These are phyloP conservation scores for Campylomormyrus numenius DNA, from an alignment of 2,113 vertebrate species.

Conservation along the genomic window DNA sequence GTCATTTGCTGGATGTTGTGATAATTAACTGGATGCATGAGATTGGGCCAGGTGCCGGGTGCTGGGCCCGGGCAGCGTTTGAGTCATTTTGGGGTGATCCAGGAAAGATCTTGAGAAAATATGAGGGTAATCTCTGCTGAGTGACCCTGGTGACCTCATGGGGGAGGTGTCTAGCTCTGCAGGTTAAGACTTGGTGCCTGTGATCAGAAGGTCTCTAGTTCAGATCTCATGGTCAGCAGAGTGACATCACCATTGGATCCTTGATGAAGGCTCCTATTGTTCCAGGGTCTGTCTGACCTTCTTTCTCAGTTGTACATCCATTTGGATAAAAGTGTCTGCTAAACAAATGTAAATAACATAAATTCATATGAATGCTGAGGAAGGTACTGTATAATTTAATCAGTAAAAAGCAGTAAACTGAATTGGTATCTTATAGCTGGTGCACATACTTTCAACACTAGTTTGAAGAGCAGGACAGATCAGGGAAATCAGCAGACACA, in stretches of 20 bases:
- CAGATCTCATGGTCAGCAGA: background rate
- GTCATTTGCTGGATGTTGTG: background rate
- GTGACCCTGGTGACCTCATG: background rate
- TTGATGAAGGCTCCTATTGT: background rate
- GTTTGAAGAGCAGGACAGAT: background rate
- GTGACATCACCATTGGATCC: background rate
- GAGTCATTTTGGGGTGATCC: background rate
- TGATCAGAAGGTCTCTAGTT: background rate
- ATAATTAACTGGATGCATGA: background rate
- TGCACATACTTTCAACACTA: background rate
- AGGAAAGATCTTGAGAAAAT: background rate
- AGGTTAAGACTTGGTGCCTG: background rate
- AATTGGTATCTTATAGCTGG: background rate
- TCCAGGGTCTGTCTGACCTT: background rate
- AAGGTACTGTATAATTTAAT: background rate
- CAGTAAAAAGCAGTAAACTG: background rate
- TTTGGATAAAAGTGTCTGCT: background rate
- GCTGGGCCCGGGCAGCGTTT: background rate
- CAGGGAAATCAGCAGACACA: background rate
- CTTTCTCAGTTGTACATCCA: background rate
- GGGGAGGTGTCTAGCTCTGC: background rate
- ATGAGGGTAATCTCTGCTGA: background rate
- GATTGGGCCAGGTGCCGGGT: background rate
- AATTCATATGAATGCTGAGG: background rate
- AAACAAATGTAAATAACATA: background rate